Conservation (phyloP, 1,140 invertebrate genomes). For the Scaptodrosophila lebanonensis region DNA sequence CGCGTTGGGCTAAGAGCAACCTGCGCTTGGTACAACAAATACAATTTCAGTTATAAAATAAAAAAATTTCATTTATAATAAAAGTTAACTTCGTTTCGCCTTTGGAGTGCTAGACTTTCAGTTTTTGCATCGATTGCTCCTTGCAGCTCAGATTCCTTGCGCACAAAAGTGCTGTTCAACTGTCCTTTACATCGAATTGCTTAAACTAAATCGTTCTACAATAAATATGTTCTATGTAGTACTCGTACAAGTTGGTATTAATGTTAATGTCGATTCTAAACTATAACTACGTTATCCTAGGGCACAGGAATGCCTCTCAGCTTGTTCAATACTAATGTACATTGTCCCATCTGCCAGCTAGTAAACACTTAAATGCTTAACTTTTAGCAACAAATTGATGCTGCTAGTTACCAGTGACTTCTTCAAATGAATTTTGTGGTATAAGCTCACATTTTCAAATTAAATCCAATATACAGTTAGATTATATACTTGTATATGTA, state of each 20-base stretch:
- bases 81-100: conserved; percentile 37
- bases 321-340: not conserved
- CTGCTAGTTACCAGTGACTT: too few relatives aligned
- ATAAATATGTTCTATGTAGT: conserved; percentile 1
- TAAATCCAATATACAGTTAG: too few relatives aligned
- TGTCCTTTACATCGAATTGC: conserved; percentile 17
- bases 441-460: too few relatives aligned
- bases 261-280: conserved; percentile 10
- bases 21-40: too few relatives aligned
- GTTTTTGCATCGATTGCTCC: not conserved
- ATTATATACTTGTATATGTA: too few relatives aligned
- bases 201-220: conserved; percentile 39
- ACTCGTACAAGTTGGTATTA: conserved; percentile 8
- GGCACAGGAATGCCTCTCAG: conserved; percentile 51
- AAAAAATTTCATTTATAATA: conserved; percentile 36
- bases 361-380: not conserved
- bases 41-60: conserved; percentile 20
- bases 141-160: not conserved
- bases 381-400: too few relatives aligned
- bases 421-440: too few relatives aligned
- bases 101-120: conserved; percentile 13
- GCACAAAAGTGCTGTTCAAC: conserved; percentile 56
- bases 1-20: not conserved
- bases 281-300: conserved; percentile 17
- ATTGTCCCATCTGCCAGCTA: conserved; percentile 10